A percentile compares a stretch with the other conserved stretches of the same genome.
Conservation (phyloP, 2,888 invertebrate genomes). For the Anthophora plumipes region DNA sequence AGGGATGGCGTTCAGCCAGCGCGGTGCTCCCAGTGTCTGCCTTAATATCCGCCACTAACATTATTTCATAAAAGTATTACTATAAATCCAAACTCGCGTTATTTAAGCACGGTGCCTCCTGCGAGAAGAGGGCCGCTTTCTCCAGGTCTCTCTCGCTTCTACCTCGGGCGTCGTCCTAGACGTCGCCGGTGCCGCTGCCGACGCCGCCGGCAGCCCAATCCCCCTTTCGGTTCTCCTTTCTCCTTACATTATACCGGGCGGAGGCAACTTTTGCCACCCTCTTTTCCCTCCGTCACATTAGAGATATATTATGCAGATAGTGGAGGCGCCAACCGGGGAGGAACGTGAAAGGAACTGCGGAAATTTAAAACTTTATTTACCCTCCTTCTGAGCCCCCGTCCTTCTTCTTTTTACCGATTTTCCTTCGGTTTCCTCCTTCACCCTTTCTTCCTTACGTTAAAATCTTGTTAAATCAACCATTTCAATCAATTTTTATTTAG, state of each 20-base stretch:
- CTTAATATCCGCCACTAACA: conserved; percentile 85
- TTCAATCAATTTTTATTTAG: too few species aligned
- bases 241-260: conserved; percentile 73
- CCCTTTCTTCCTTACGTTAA: too few species aligned
- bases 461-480: too few species aligned
- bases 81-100: conserved; percentile 84
- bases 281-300: conserved; percentile 78
- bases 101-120: conserved; percentile 80
- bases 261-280: conserved; percentile 78
- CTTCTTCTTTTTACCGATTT: too few species aligned
- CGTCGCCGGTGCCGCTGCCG: conserved; percentile 44
- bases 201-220: conserved; percentile 20
- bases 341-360: conserved; percentile 72
- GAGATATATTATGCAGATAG: conserved; percentile 82
- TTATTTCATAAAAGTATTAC: conserved; percentile 85
- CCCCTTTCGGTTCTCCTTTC: conserved; percentile 36
- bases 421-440: too few species aligned
- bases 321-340: conserved; percentile 70
- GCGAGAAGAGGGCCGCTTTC: conserved; percentile 59
- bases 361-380: conserved; percentile 84
- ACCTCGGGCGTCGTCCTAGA: conserved; percentile 40
- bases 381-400: too few species aligned
- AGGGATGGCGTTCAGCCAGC: conserved; percentile 73
- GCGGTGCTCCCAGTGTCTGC: conserved; percentile 81
- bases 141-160: conserved; percentile 33